Conservation (phyloP, 2,797 vertebrate species). For the Acridotheres tristis region DNA sequence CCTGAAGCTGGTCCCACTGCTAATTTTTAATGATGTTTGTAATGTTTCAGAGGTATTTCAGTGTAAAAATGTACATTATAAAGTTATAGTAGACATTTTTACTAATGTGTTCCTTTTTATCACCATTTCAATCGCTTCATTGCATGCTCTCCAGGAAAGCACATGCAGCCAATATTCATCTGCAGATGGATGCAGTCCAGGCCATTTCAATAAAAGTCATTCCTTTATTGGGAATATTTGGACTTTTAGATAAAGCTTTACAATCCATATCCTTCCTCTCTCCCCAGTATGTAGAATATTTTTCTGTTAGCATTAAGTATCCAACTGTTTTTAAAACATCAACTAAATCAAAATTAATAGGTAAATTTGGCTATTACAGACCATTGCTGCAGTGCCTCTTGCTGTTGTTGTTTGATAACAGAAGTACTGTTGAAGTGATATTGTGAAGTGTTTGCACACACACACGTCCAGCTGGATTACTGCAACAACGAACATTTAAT, state of each 20-base stretch:
- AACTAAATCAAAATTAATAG: neutral
- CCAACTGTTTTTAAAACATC: neutral
- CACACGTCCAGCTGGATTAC: slow-evolving; percentile 37
- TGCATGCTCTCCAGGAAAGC: slow-evolving; percentile 17
- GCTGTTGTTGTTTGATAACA: neutral
- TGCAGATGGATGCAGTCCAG: slow-evolving; percentile 16
- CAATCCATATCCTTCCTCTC: neutral
- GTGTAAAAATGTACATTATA: slow-evolving; percentile 9
- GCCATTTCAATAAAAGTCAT: slow-evolving; percentile 5
- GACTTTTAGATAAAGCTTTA: neutral
- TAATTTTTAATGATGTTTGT: slow-evolving; percentile 33
- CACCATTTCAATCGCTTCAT: slow-evolving; percentile 3
- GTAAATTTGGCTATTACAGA: neutral
- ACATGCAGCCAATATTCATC: slow-evolving; percentile 2
- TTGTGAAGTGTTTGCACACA: neutral
- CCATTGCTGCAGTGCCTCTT: neutral
- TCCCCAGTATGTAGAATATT: neutral
- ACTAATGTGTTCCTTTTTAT: slow-evolving; percentile 40
- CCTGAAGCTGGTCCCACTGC: neutral
- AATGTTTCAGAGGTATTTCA: neutral
- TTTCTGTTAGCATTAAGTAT: neutral
- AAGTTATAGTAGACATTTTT: slow-evolving; percentile 33
- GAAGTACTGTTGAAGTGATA: neutral
- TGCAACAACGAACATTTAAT: slow-evolving; percentile 51
- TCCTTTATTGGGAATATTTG: slow-evolving; percentile 5